Conservation (phyloP, 1,140 invertebrate species). For the Ganaspis sp. region DNA sequence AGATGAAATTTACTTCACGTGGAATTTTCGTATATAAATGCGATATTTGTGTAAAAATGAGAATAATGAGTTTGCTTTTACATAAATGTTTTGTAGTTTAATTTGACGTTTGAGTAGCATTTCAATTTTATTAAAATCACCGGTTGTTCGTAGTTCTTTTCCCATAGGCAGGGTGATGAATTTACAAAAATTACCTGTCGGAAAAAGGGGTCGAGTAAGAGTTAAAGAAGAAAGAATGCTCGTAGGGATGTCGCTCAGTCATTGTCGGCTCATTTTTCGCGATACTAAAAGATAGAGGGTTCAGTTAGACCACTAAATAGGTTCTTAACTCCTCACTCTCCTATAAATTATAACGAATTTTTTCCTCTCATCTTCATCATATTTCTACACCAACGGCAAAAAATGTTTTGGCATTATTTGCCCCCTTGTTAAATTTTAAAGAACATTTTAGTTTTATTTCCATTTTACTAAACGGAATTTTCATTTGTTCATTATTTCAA, state of each 20-base stretch:
- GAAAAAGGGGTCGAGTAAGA: background rate
- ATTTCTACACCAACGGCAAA: background rate
- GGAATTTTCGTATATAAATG: no score
- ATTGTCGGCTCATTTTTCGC: conserved; percentile 27
- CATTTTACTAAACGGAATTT: no score
- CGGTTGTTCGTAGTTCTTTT: background rate
- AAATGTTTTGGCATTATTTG: no score
- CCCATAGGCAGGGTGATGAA: conserved; percentile 26
- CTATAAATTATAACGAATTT: conserved; percentile 18
- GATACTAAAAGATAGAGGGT: background rate
- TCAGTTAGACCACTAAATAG: conserved; percentile 1
- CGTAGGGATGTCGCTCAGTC: conserved; percentile 21
- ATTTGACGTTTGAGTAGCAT: background rate
- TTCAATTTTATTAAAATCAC: background rate
- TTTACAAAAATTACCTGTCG: conserved; percentile 30
- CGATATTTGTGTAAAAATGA: no score
- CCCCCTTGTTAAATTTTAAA: no score
- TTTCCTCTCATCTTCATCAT: background rate
- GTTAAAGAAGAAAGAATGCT: conserved; percentile 16
- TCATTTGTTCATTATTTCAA: no score
- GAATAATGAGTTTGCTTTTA: background rate
- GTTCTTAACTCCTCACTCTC: background rate
- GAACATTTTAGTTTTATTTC: no score
- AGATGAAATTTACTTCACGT: no score
- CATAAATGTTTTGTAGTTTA: background rate